Percentiles rank a stretch among this genome's conserved stretches.
These are phyloP conservation scores for Zaprionus gabonicus DNA, from an alignment of 1,140 invertebrate species.

Conservation along the genomic window DNA sequence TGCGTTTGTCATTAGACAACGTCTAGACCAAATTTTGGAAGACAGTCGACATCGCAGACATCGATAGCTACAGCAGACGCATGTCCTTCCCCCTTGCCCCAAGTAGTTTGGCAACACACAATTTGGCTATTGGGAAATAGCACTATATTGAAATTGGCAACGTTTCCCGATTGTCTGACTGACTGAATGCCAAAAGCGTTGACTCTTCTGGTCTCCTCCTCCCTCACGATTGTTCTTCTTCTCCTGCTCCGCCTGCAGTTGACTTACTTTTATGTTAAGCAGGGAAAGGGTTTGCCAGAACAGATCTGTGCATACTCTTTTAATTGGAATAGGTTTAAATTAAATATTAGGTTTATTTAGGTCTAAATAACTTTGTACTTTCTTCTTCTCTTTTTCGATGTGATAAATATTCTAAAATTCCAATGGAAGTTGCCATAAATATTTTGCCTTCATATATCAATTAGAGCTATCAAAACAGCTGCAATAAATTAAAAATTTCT, in stretches of 20 bases:
- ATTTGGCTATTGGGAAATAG: slow-evolving; percentile 67
- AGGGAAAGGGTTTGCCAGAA: slow-evolving; percentile 31
- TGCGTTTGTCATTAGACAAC: slow-evolving; percentile 77
- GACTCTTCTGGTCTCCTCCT: not conserved
- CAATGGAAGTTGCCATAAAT: not conserved
- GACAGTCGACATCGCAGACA: slow-evolving; percentile 48
- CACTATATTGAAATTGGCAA: slow-evolving; percentile 63
- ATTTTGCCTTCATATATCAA: not conserved
- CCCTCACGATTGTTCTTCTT: slow-evolving; percentile 3
- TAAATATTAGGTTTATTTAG: not conserved
- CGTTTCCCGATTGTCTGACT: slow-evolving; percentile 44
- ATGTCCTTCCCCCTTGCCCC: slow-evolving; percentile 8
- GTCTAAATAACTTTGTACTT: not conserved
- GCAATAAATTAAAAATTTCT: not conserved
- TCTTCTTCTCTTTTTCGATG: not conserved
- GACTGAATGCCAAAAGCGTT: slow-evolving; percentile 52
- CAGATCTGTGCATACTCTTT: slow-evolving; percentile 7
- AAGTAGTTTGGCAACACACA: slow-evolving; percentile 60
- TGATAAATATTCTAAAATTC: not conserved
- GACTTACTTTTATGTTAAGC: slow-evolving; percentile 50
- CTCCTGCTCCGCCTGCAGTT: slow-evolving; percentile 11
- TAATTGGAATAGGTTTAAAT: not conserved
- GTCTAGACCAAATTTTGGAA: slow-evolving; percentile 69
- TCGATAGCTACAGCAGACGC: slow-evolving; percentile 53
- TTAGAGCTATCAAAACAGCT: not conserved